Evolutionary conservation across 2,113 vertebrate species (phyloP).

Genomic region (Pseudorhombus dupliciocellatus): DNA sequence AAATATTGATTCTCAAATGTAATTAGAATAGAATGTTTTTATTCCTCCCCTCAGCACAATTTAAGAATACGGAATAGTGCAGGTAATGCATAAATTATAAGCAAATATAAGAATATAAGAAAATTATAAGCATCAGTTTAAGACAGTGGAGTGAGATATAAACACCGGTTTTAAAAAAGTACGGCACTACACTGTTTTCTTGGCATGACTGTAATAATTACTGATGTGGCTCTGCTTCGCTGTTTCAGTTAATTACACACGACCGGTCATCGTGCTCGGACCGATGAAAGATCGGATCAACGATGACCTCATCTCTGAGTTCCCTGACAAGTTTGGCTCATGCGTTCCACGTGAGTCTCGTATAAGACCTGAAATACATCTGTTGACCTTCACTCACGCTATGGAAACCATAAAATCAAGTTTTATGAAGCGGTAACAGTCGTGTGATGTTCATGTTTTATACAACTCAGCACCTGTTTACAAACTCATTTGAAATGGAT

Average conservation of each 20-base stretch:
- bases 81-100: too few relatives aligned
- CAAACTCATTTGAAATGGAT: neutral
- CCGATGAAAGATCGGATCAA: slow-evolving; percentile 99
- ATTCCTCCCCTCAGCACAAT: too few relatives aligned
- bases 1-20: too few relatives aligned
- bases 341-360: slow-evolving; percentile 95
- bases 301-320: slow-evolving; percentile 98
- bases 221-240: neutral
- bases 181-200: too few relatives aligned
- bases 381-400: neutral
- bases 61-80: too few relatives aligned
- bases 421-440: neutral
- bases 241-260: slow-evolving; percentile 90
- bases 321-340: slow-evolving; percentile 97
- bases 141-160: too few relatives aligned
- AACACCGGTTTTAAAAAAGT: too few relatives aligned
- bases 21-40: too few relatives aligned
- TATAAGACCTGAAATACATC: neutral
- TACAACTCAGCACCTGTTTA: neutral
- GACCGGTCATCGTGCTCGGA: slow-evolving; percentile 95
- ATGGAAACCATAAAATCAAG: neutral
- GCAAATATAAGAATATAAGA: too few relatives aligned
- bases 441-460: neutral
- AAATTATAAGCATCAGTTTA: too few relatives aligned
- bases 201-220: too few relatives aligned